Evolutionary conservation across 2,888 invertebrate genomes (phyloP).

Genomic region (Dasypolia templi): DNA sequence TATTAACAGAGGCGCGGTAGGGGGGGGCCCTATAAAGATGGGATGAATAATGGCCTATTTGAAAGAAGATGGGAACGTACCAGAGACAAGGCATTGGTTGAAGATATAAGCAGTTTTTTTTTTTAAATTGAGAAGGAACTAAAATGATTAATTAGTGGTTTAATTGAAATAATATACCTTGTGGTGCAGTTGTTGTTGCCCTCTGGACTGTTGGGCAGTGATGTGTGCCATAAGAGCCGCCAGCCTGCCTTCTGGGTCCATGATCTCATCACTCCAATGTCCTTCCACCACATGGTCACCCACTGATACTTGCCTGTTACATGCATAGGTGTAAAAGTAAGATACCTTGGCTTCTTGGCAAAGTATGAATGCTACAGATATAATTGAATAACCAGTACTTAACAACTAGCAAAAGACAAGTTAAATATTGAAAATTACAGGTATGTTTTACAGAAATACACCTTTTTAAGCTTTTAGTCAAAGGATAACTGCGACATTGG

Average conservation of each 20-base stretch:
- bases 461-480: too few relatives aligned
- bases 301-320: constrained; percentile 80
- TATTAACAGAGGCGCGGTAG: too few relatives aligned
- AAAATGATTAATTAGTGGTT: too few relatives aligned
- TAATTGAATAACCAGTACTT: background rate
- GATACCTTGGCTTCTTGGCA: background rate
- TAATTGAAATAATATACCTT: constrained; percentile 71
- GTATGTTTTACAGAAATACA: background rate
- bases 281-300: constrained; percentile 81
- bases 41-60: too few relatives aligned
- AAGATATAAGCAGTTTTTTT: too few relatives aligned
- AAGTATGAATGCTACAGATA: background rate
- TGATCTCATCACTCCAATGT: constrained; percentile 84
- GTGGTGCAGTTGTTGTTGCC: constrained; percentile 77
- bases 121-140: too few relatives aligned
- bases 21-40: too few relatives aligned
- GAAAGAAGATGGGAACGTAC: too few relatives aligned
- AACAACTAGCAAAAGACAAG: too few relatives aligned
- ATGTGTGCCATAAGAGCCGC: constrained; percentile 85
- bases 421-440: background rate
- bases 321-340: too few relatives aligned
- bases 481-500: too few relatives aligned
- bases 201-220: constrained; percentile 72
- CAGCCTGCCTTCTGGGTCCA: constrained; percentile 82
- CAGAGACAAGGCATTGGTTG: too few relatives aligned